A percentile compares a stretch with the other conserved stretches of the same genome.
Conservation (phyloP, 2,888 invertebrate species). For the Athalia circularis region DNA sequence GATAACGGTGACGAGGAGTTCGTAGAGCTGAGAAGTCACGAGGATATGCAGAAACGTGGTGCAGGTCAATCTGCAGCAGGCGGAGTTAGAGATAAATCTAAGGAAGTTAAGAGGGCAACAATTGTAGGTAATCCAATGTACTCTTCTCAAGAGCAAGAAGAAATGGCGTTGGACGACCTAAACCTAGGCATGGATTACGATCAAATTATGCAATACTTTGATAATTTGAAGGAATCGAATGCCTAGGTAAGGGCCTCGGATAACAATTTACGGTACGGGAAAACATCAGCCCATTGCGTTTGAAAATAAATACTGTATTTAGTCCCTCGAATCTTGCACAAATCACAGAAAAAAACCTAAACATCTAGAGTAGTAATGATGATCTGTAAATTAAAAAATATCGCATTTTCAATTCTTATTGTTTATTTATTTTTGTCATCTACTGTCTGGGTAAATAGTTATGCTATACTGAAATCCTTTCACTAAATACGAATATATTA, state of each 20-base stretch:
- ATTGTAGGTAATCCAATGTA: slow-evolving; percentile 94
- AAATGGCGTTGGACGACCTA: slow-evolving; percentile 87
- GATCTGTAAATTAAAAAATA: too few species aligned
- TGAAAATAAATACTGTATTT: not conserved
- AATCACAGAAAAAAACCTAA: too few species aligned
- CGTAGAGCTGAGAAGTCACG: slow-evolving; percentile 65
- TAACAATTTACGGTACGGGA: slow-evolving; percentile 28
- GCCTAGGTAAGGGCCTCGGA: slow-evolving; percentile 81
- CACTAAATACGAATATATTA: too few species aligned
- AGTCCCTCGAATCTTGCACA: too few species aligned
- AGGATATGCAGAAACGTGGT: slow-evolving; percentile 57
- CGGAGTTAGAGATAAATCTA: slow-evolving; percentile 60
- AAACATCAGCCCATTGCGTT: slow-evolving; percentile 31
- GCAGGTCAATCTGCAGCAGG: not conserved
- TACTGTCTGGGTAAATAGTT: too few species aligned
- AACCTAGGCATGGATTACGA: slow-evolving; percentile 95
- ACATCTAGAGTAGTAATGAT: too few species aligned
- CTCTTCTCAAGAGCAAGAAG: slow-evolving; percentile 78
- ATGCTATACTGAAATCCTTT: too few species aligned
- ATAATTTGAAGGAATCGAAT: slow-evolving; percentile 96
- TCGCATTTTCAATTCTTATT: too few species aligned
- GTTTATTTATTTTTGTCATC: too few species aligned
- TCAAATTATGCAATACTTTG: slow-evolving; percentile 98
- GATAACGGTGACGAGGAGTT: slow-evolving; percentile 62
- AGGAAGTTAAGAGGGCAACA: slow-evolving; percentile 88